These are phyloP conservation scores for Anodontia alba DNA, from an alignment of 2,888 invertebrate species.

Conservation along the genomic window DNA sequence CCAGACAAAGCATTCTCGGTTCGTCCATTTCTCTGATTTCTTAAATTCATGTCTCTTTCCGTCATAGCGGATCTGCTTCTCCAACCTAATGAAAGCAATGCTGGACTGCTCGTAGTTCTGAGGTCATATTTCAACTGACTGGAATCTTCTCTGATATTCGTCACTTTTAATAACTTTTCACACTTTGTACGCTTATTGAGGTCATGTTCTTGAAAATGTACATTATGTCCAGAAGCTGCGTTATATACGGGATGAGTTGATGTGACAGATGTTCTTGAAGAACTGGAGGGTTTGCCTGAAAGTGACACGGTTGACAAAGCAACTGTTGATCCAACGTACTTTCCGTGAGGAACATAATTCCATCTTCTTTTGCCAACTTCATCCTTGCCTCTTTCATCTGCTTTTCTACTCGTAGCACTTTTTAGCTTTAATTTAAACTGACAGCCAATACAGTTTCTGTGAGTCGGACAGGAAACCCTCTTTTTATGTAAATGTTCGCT, in stretches of 20 bases:
- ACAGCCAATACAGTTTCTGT: slow-evolving; percentile 64
- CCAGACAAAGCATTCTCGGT: not conserved
- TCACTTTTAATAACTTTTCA: not conserved
- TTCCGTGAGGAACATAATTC: slow-evolving; percentile 59
- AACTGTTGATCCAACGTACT: slow-evolving; percentile 50
- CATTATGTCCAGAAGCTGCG: not conserved
- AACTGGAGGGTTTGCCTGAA: not conserved
- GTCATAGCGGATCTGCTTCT: not conserved
- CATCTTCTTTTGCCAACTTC: slow-evolving; percentile 49
- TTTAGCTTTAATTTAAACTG: slow-evolving; percentile 62
- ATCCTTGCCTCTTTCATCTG: slow-evolving; percentile 24
- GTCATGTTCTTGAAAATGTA: not conserved
- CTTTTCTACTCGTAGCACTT: slow-evolving; percentile 23
- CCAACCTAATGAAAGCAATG: not conserved
- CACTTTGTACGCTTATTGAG: not conserved
- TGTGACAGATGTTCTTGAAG: too few species aligned
- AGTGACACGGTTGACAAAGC: slow-evolving; percentile 11
- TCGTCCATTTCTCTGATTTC: too few species aligned
- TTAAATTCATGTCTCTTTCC: not conserved
- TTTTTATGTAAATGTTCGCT: slow-evolving; percentile 39
- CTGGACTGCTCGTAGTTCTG: not conserved
- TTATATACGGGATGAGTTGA: too few species aligned
- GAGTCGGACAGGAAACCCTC: slow-evolving; percentile 38
- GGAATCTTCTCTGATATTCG: not conserved
- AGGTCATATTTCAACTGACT: not conserved